These are phyloP conservation scores for Colaptes auratus DNA, from an alignment of 2,113 vertebrate species.

Conservation along the genomic window DNA sequence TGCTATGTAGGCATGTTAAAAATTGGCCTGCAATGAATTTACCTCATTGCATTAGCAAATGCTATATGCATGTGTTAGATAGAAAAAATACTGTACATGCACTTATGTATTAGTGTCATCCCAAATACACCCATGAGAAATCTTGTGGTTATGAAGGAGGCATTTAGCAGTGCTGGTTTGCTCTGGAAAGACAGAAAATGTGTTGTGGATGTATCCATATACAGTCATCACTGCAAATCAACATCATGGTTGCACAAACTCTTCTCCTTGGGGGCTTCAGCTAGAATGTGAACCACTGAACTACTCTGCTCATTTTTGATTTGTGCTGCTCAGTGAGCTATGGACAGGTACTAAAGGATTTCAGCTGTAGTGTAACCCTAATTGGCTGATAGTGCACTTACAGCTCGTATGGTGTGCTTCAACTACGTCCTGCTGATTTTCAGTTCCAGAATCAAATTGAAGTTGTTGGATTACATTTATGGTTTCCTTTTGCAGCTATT, in stretches of 20 bases:
- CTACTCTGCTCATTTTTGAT: background rate
- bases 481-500: background rate
- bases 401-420: accelerated
- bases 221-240: background rate
- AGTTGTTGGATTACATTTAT: background rate
- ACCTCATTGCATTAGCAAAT: background rate
- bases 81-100: background rate
- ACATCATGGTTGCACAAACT: accelerated
- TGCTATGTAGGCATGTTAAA: background rate
- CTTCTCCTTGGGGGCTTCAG: background rate
- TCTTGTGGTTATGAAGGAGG: background rate
- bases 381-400: background rate
- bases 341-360: no score
- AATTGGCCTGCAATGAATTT: background rate
- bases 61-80: background rate
- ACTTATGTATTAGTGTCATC: background rate
- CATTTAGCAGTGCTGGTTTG: background rate
- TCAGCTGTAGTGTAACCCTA: background rate
- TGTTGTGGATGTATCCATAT: background rate
- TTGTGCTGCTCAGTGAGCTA: background rate
- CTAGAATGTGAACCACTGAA: background rate
- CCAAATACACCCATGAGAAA: background rate
- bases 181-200: background rate
- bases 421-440: background rate
- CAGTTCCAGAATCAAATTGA: background rate